Base-by-base conservation (phyloP, 2,797 vertebrate species). In the Coregonus sp. region DNA sequence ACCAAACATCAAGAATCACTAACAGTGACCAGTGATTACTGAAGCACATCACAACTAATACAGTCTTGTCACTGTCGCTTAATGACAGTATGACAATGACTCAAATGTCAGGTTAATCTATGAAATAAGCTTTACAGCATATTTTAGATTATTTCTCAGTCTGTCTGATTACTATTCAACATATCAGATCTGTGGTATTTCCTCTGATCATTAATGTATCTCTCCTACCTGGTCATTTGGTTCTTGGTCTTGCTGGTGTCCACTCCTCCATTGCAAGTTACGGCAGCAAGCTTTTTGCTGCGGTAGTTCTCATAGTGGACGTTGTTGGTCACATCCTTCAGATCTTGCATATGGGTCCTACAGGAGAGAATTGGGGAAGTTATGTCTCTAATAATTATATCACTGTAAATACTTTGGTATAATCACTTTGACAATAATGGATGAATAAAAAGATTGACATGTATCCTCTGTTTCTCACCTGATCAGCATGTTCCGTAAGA, bases 311-410 rank as follows among this genome's bases (percentile, higher is more conserved):
- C 94, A 0, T 95, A 95, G 70, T 94, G 94, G 75, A 95, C 92
- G 1, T 95, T 95, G 81, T 95, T 95, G 74, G 94, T 95, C 72
- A 95, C 94, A 0, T 95, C 94, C 84, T 95, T 95, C 29, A 95
- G 86, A 70, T 95, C 94, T 87, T 95, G 94, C 93, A 95, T 95
- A 20, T 95, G 94, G 15, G 94, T 95, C 73, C 94, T 95, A 2
- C 14, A 51, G 35, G 12, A 47, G 9, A 47, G 40, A 12, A 47
- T 47, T 47, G 16, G 4, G 37, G 12, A 12, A 1, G 18, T 3
- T 47, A 9, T 5, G n/a, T 12, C 1, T 29, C 18, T 18, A 40
- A 40, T 40, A 59, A 59, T 18, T 18, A 16, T n/a, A 59, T 7
- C n/a, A 20, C 16, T 59, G 7, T 59, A n/a, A 29, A 65, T 29